Evolutionary conservation across 2,888 invertebrate genomes (phyloP).

Genomic region (Nomada fabriciana): DNA sequence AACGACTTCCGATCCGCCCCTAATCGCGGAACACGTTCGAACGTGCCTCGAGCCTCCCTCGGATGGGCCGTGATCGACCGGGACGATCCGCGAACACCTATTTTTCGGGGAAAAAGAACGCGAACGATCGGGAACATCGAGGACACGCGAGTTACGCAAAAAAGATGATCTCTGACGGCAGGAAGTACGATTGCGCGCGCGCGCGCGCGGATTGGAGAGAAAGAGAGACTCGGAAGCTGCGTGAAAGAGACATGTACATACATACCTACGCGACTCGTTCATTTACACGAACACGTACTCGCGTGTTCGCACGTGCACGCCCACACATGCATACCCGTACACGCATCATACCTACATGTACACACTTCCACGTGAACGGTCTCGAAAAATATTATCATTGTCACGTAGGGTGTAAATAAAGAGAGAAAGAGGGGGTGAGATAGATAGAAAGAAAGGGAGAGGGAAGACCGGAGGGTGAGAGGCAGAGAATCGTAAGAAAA

Average conservation of each 20-base stretch:
- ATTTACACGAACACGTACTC: neutral
- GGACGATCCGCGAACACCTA: constrained; percentile 3
- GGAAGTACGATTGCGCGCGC: constrained; percentile 22
- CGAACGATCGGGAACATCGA: constrained; percentile 13
- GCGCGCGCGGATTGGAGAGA: constrained; percentile 35
- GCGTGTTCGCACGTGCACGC: neutral
- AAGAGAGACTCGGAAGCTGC: constrained; percentile 23
- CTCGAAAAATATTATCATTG: constrained; percentile 58
- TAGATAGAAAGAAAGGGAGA: no score
- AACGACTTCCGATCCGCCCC: constrained; percentile 31
- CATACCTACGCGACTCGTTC: neutral
- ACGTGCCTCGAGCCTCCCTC: constrained; percentile 23
- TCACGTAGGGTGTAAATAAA: constrained; percentile 56
- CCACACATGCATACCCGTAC: neutral
- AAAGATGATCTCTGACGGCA: constrained; percentile 34
- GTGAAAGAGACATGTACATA: constrained; percentile 6
- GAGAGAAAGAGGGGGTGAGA: neutral
- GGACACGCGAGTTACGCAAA: constrained; percentile 14
- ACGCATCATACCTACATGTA: no score
- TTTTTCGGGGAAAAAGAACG: constrained; percentile 1
- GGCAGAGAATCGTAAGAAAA: neutral
- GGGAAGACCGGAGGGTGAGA: neutral
- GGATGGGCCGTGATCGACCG: neutral
- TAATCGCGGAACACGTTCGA: constrained; percentile 41
- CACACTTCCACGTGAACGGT: constrained; percentile 15